Conservation (phyloP, 64 coral and sea anemone genomes). For the Montipora foliosa region DNA sequence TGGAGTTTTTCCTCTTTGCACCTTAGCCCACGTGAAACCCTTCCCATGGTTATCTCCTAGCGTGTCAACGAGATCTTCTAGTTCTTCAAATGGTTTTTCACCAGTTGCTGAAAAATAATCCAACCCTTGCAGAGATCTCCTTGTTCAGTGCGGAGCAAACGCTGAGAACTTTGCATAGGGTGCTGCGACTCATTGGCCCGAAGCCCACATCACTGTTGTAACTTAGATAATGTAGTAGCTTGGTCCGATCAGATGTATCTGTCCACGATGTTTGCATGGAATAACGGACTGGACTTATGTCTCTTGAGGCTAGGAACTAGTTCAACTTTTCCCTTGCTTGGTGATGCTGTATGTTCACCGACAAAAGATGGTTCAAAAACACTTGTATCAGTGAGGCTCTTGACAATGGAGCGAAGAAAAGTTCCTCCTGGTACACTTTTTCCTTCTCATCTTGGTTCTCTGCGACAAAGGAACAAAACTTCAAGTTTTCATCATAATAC, state of each 20-base stretch:
- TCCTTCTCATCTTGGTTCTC: no score
- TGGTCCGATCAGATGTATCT: slow-evolving; percentile 50
- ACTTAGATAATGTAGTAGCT: slow-evolving; percentile 59
- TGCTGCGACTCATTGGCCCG: not conserved
- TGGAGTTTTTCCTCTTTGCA: slow-evolving; percentile 58
- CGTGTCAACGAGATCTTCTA: slow-evolving; percentile 70
- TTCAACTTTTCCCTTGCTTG: slow-evolving; percentile 18
- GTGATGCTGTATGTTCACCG: slow-evolving; percentile 32
- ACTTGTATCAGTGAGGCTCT: not conserved
- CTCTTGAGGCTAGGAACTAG: not conserved
- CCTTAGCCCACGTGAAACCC: slow-evolving; percentile 67
- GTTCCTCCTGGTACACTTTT: not conserved
- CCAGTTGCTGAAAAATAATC: no score
- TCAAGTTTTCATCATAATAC: no score
- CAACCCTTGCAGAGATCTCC: not conserved
- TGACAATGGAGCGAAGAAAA: slow-evolving; percentile 34
- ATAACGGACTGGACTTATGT: slow-evolving; percentile 30
- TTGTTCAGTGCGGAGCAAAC: no score
- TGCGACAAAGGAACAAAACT: no score
- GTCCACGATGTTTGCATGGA: not conserved
- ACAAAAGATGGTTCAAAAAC: slow-evolving; percentile 43
- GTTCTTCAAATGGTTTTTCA: not conserved
- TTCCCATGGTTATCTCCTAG: slow-evolving; percentile 69
- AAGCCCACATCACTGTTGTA: slow-evolving; percentile 38
- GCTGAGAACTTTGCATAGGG: slow-evolving; percentile 39